Evolutionary conservation across 2,888 invertebrate genomes (phyloP).

Genomic region (Agapetus fuscipes): DNA sequence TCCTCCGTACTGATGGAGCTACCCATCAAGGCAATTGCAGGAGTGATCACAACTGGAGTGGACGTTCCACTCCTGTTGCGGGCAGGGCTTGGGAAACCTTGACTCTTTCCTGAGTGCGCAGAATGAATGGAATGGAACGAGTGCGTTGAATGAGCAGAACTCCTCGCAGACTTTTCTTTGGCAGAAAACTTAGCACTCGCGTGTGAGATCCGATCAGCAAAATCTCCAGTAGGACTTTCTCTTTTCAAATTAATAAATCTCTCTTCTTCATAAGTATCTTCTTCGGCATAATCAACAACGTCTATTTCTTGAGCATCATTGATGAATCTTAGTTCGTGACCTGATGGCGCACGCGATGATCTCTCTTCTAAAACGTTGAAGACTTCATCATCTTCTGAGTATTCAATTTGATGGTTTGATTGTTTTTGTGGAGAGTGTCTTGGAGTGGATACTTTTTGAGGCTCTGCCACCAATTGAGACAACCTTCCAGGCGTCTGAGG

Average conservation of each 20-base stretch:
- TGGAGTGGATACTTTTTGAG: too few species aligned
- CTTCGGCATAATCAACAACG: slow-evolving; percentile 11
- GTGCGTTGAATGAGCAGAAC: slow-evolving; percentile 8
- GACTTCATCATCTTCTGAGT: too few species aligned
- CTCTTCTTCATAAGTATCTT: slow-evolving; percentile 14
- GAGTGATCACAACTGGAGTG: slow-evolving; percentile 2
- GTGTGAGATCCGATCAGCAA: slow-evolving; percentile 5
- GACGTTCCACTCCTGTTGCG: background rate
- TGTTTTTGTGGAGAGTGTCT: too few species aligned
- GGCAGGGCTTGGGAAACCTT: slow-evolving; percentile 1
- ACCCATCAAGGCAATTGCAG: slow-evolving; percentile 13
- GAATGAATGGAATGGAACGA: too few species aligned
- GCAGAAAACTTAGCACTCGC: slow-evolving; percentile 5
- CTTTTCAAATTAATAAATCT: slow-evolving; percentile 21
- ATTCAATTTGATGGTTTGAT: too few species aligned
- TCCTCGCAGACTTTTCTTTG: slow-evolving; percentile 5
- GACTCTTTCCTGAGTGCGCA: slow-evolving; percentile 6
- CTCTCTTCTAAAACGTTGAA: slow-evolving; percentile 17
- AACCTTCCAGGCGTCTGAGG: too few species aligned
- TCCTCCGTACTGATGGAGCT: slow-evolving; percentile 16
- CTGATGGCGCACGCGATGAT: slow-evolving; percentile 13
- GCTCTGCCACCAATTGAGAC: too few species aligned
- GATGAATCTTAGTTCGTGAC: slow-evolving; percentile 14
- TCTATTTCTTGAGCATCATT: slow-evolving; percentile 17
- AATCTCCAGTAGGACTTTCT: slow-evolving; percentile 12